Evolutionary conservation across 2,113 vertebrate genomes (phyloP), one percentile per base, ranked within the genome.

Genomic region (Hyperoodon ampullatus): DNA sequence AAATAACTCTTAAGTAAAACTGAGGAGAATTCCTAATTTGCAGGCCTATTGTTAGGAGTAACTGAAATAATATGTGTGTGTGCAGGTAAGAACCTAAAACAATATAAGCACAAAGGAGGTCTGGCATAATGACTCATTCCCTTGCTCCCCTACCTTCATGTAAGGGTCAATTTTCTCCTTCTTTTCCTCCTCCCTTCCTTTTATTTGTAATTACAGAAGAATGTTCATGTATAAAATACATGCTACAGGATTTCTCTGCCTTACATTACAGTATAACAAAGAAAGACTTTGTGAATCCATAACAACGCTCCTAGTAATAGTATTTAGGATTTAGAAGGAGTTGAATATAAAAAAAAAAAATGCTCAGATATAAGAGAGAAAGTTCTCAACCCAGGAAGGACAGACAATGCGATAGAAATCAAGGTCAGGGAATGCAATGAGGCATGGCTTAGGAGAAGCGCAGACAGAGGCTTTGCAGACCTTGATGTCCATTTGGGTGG

Each of bases 1-100:
- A 95, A 92, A 71, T 80, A 82, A 83, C 14, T 55, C 18, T 77
- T 75, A 70, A 90, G 39, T 93, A 70, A 96, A 84, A 97, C 35
- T 63, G 66, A 74, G 9, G 6, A 60, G 8, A 93, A 66, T 65
- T 77, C 21, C 23, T 95, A 42, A 47, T 78, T 93, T 78, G 4
- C 42, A 70, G 13, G 2, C 84, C 10, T 83, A 26, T 28, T 74
- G 11, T 53, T 89, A 81, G 75, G 39, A 91, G 4, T 28, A 80
- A 91, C 18, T 44, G 4, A 70, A 70, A 66, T 83, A 93, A 39
- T 78, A 58, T 16, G 3, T 66, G 30, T 55, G 18, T 24, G 3
- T 72, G n/a, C 30, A 82, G 35, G 10, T 70, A 42, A 35, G 15
- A 85, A 50, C 16, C 19, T 30, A n/a, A 81, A 72, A 44, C 6